phyloP scores from a whole-genome alignment of 2,888 invertebrate species.

The Oxyteleia sp. region DNA sequence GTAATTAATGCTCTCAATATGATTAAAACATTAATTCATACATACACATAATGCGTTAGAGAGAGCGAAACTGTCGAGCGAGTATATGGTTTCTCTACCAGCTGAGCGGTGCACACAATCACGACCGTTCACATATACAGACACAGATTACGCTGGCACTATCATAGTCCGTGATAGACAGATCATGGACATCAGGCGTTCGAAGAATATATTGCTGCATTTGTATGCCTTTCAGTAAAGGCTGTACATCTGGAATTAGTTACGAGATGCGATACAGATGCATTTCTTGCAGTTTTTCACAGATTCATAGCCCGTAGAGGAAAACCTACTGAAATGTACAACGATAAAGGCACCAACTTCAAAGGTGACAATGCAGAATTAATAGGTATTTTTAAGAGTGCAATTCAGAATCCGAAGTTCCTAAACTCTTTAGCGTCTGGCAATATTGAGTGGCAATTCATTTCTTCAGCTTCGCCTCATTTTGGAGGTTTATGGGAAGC shows the following conservation, averaged over 20 bases:
- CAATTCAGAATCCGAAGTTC: background rate
- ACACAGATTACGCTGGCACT: background rate
- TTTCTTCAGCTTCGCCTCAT: slow-evolving; percentile 75
- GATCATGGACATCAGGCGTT: too few species aligned
- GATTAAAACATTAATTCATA: background rate
- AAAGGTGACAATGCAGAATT: background rate
- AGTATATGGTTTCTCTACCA: too few species aligned
- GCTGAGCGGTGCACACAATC: background rate
- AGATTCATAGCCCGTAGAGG: background rate
- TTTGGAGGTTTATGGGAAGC: too few species aligned
- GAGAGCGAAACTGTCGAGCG: background rate
- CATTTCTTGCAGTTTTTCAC: slow-evolving; percentile 1
- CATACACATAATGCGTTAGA: background rate
- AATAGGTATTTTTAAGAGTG: background rate
- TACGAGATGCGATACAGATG: background rate
- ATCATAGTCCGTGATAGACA: background rate
- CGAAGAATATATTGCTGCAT: slow-evolving; percentile 2
- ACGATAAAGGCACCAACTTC: slow-evolving; percentile 7
- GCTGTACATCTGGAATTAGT: slow-evolving; percentile 8
- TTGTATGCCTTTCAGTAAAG: background rate
- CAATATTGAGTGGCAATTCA: slow-evolving; percentile 1
- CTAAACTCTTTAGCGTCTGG: background rate
- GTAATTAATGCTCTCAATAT: slow-evolving; percentile 4
- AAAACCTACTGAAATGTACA: background rate
- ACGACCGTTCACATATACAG: background rate